Conservation (phyloP, 2,888 invertebrate genomes). For the Brachypterus glaber region DNA sequence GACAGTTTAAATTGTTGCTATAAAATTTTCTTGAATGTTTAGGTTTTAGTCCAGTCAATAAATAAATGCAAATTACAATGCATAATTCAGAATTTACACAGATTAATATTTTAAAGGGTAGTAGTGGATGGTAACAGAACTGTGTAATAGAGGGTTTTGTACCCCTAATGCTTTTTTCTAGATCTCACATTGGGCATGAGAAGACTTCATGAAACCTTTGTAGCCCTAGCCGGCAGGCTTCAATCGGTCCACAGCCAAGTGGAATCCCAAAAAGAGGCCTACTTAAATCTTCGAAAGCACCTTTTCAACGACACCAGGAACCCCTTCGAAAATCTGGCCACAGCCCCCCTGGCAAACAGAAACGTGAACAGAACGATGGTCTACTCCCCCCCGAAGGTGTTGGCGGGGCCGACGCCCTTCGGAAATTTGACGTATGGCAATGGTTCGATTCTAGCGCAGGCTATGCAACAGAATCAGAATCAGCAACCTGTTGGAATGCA, state of each 20-base stretch:
- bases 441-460: constrained; percentile 29
- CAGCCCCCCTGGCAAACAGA: constrained; percentile 9
- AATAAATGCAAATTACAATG: no score
- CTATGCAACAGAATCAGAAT: constrained; percentile 33
- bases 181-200: constrained; percentile 71
- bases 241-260: constrained; percentile 72
- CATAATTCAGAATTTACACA: no score
- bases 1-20: no score
- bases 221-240: constrained; percentile 77
- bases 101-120: no score
- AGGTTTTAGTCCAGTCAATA: no score
- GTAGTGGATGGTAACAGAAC: no score
- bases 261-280: constrained; percentile 75
- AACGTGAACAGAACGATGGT: constrained; percentile 27
- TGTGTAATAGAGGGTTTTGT: no score
- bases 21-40: no score
- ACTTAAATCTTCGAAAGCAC: constrained; percentile 69
- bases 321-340: constrained; percentile 53
- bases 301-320: constrained; percentile 67
- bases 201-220: constrained; percentile 76
- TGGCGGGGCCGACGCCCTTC: constrained; percentile 56
- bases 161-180: constrained; percentile 41
- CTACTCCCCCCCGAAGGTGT: constrained; percentile 40
- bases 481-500: no score
- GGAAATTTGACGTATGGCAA: constrained; percentile 31